phyloP scores from a whole-genome alignment of 2,888 invertebrate genomes.

The Ennomos quercinarius region DNA sequence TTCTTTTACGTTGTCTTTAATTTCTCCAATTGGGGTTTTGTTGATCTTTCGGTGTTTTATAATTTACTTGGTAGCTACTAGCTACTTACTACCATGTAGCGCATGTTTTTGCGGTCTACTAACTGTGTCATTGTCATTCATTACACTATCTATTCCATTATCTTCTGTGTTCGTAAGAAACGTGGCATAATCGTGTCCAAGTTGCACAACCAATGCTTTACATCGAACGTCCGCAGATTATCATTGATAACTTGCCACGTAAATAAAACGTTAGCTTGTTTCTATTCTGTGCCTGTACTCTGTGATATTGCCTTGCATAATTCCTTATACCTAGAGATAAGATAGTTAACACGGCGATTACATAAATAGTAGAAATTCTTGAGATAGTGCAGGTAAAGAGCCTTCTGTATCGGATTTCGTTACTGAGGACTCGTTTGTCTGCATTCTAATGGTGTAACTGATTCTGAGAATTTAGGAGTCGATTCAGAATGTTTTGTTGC shows the following conservation, averaged over 20 bases:
- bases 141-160: slow-evolving; percentile 16
- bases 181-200: slow-evolving; percentile 14
- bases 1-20: too few species aligned
- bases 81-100: too few species aligned
- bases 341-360: slow-evolving; percentile 32
- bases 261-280: slow-evolving; percentile 27
- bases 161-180: slow-evolving; percentile 10
- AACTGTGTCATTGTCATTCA: slow-evolving; percentile 19
- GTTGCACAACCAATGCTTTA: slow-evolving; percentile 22
- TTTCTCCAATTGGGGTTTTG: too few species aligned
- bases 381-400: slow-evolving; percentile 21
- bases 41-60: too few species aligned
- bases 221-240: slow-evolving; percentile 18
- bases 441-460: slow-evolving; percentile 31
- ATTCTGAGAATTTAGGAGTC: slow-evolving; percentile 28
- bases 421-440: slow-evolving; percentile 25
- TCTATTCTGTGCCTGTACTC: too few species aligned
- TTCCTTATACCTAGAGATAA: slow-evolving; percentile 33
- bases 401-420: slow-evolving; percentile 6
- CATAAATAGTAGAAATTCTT: slow-evolving; percentile 37
- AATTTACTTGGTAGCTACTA: too few species aligned
- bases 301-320: slow-evolving; percentile 30
- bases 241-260: slow-evolving; percentile 23
- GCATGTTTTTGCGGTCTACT: slow-evolving; percentile 3
- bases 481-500: slow-evolving; percentile 27